Conservation (phyloP, 2,113 vertebrate genomes). For the Cettia cetti region DNA sequence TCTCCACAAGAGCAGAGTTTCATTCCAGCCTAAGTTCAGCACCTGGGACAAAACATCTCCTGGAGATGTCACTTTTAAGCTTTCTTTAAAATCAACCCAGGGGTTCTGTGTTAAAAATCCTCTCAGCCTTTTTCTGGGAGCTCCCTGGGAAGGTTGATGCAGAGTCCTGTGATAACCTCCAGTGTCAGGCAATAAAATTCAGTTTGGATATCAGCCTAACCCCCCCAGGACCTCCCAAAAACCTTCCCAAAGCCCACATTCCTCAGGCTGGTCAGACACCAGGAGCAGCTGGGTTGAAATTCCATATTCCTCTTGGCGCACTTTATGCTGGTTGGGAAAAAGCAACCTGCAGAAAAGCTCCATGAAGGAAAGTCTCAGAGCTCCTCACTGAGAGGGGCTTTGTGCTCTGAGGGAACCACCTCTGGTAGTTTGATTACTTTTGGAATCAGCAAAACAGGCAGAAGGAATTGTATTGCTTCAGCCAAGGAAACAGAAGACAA, state of each 20-base stretch:
- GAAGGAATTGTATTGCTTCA: not conserved
- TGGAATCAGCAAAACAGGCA: not conserved
- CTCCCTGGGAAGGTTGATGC: not conserved
- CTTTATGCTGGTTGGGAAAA: not conserved
- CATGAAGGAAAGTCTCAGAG: not conserved
- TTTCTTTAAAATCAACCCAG: not conserved
- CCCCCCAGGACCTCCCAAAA: not conserved
- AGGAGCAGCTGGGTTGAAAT: not conserved
- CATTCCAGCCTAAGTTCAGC: not conserved
- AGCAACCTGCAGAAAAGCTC: not conserved
- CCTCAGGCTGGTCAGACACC: not conserved
- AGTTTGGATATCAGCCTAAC: not conserved
- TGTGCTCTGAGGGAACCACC: not conserved
- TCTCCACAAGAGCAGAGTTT: not conserved
- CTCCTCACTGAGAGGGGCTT: not conserved
- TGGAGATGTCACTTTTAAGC: fast-evolving
- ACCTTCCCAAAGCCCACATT: not conserved
- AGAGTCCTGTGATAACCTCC: not conserved
- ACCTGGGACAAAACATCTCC: not conserved
- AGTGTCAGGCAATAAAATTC: not conserved
- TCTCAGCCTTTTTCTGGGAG: not conserved
- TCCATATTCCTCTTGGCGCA: not conserved
- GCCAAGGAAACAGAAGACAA: not conserved
- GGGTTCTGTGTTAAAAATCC: not conserved
- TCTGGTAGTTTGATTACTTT: not conserved